Evolutionary conservation across 2,888 invertebrate genomes (phyloP).

Genomic region (Eupithecia centaureata): DNA sequence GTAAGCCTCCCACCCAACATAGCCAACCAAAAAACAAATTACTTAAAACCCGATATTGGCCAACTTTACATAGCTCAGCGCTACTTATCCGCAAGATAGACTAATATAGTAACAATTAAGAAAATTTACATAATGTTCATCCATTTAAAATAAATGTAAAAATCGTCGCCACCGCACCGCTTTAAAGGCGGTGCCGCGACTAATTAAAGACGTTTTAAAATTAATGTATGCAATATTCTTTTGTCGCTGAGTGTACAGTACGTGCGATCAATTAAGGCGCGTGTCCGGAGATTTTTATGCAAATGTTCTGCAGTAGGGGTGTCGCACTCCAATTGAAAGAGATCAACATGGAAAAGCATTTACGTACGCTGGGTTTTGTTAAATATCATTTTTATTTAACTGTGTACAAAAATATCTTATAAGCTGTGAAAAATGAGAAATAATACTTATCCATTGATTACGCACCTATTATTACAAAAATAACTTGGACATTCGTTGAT

Average conservation of each 20-base stretch:
- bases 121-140: constrained; percentile 30
- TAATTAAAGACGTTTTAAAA: constrained; percentile 44
- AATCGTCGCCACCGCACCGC: constrained; percentile 28
- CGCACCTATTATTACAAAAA: no score
- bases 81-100: constrained; percentile 27
- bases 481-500: no score
- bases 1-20: neutral
- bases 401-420: no score
- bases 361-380: no score
- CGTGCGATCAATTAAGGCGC: constrained; percentile 74
- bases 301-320: constrained; percentile 55
- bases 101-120: constrained; percentile 29
- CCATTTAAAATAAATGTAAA: constrained; percentile 33
- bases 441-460: no score
- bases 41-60: constrained; percentile 21
- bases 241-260: constrained; percentile 43
- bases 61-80: constrained; percentile 25
- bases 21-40: constrained; percentile 19
- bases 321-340: no score
- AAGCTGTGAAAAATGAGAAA: no score
- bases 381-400: no score
- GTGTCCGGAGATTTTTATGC: constrained; percentile 78
- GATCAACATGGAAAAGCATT: neutral
- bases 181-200: constrained; percentile 36
- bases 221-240: constrained; percentile 38